phyloP scores from a whole-genome alignment of 2,797 vertebrate genomes.

The Rhabdomys pumilio region DNA sequence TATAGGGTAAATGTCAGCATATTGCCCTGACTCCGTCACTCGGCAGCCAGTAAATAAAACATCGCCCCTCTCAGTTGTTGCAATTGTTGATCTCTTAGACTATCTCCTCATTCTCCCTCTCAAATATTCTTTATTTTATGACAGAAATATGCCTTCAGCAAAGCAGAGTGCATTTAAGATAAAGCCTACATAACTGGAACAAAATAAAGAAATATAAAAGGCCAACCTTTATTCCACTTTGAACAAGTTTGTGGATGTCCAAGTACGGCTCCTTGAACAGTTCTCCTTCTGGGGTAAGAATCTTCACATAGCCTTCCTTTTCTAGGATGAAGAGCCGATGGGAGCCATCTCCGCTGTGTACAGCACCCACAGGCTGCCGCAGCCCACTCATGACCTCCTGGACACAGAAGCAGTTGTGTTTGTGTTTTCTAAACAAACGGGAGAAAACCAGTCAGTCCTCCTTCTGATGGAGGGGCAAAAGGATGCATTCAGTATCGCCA shows the following conservation, averaged over 20 bases:
- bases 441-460: conserved; percentile 75
- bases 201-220: conserved; percentile 81
- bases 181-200: conserved; percentile 68
- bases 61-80: neutral
- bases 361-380: conserved; percentile 95
- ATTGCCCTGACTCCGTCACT: neutral
- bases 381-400: conserved; percentile 97
- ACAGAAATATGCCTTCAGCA: neutral
- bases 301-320: conserved; percentile 97
- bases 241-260: conserved; percentile 99
- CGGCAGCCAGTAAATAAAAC: conserved; percentile 44
- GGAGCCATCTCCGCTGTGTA: conserved; percentile 97
- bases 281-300: conserved; percentile 95
- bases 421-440: conserved; percentile 95
- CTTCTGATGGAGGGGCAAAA: neutral
- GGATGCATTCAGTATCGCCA: neutral
- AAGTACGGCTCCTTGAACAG: conserved; percentile 98
- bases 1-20: conserved; percentile 39
- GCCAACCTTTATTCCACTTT: conserved; percentile 98
- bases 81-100: conserved; percentile 1
- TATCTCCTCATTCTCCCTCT: conserved; percentile 15
- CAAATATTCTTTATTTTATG: conserved; percentile 73
- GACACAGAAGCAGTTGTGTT: conserved; percentile 99
- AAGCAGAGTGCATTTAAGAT: conserved; percentile 56
- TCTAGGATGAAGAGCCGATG: conserved; percentile 98